Evolutionary conservation across 2,113 vertebrate genomes (phyloP), one percentile per base, ranked within the genome.

Genomic region (Rhabdornis inornatus): DNA sequence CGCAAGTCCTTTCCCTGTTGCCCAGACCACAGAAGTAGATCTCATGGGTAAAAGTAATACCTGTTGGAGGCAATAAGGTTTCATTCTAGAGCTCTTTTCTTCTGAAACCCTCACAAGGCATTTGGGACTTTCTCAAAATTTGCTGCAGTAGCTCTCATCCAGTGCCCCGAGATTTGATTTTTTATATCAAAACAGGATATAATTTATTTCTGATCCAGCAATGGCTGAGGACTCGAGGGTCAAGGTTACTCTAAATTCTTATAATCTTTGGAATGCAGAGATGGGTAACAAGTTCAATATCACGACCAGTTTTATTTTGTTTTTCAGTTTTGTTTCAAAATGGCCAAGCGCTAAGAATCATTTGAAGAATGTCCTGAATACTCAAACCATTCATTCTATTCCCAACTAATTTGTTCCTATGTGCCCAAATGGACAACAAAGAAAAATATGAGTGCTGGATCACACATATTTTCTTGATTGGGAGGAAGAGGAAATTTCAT

Each of bases 401-500:
- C 50, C 22, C 1, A 52, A 5, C 8, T 76, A 13, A 50, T 79
- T 72, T 3, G 4, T 65, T 71, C 15, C 8, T 31, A 3, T 2
- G 2, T 79, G 25, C 57, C 35, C 53, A 72, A 87, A 91, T 37
- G 22, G n/a, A 42, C 44, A 76, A 10, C 7, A 66, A 44, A 68
- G 9, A 16, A 81, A 89, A 78, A 49, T 31, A 20, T 6, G 13
- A 56, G 11, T 23, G 27, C 39, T 77, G 0, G 39, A 56, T 69
- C 0, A 0, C 61, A 11, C 15, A 14, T 55, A 42, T 33, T 81
- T 50, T 8, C 23, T 55, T 89, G 39, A 23, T 1, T 31, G 13
- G 2, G 33, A 17, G 8, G 35, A 25, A 33, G 23, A 19, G 27
- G 15, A n/a, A 21, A 12, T 52, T 71, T 77, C 10, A n/a, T 53